Conservation (phyloP, 1,140 invertebrate species). For the Reticulitermes speratus region DNA sequence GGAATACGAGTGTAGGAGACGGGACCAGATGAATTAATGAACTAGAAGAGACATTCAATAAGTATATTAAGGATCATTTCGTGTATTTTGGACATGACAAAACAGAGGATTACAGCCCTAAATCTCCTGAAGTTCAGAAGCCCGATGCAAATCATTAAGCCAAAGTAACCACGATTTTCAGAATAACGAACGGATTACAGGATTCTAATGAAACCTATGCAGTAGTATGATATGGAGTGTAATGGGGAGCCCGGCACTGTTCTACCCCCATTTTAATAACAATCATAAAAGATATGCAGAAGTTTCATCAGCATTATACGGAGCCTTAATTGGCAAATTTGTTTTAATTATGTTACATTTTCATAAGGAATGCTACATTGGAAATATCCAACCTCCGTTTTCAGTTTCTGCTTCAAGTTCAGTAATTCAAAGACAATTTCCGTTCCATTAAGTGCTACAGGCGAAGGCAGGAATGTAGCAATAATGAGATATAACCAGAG, state of each 20-base stretch:
- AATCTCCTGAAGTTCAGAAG: not conserved
- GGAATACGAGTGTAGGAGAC: too few species aligned
- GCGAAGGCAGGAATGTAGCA: not conserved
- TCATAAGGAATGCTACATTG: not conserved
- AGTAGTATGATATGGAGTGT: not conserved
- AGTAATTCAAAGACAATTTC: slow-evolving; percentile 9
- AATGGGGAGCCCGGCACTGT: not conserved
- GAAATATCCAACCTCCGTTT: not conserved
- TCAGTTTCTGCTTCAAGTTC: not conserved
- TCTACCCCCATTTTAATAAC: not conserved
- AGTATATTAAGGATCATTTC: not conserved
- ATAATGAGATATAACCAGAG: slow-evolving; percentile 13
- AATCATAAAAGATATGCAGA: not conserved
- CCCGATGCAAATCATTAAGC: not conserved
- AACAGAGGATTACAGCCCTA: not conserved
- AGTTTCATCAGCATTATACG: not conserved
- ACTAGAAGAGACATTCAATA: not conserved
- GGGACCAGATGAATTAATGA: not conserved
- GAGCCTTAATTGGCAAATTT: not conserved
- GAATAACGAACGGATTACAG: not conserved
- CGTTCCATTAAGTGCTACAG: not conserved
- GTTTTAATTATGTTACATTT: slow-evolving; percentile 11
- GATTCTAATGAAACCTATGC: not conserved
- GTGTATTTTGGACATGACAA: not conserved
- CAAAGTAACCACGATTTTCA: not conserved